Base-by-base conservation (phyloP, 2,888 invertebrate species). In the Trichopoda pennipes region DNA sequence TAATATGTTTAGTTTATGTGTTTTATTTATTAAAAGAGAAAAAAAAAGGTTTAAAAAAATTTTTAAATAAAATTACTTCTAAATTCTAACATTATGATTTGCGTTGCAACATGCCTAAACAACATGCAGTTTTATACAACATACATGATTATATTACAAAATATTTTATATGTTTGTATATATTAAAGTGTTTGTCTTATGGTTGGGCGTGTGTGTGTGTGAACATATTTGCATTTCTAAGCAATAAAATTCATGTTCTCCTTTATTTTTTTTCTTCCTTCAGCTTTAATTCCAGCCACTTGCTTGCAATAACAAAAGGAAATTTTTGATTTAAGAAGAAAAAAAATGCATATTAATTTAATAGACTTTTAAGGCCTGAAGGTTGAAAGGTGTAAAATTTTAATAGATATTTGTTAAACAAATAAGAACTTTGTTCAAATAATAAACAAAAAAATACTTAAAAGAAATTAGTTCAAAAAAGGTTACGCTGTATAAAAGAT, bases 211-310 rank as follows among this genome's bases (percentile, higher is more conserved):
- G n/a, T 49, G 19, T 63, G 44, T 8, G 17, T 35, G 3, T 60
- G 42, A 53, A 66, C 60, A 44, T 44, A 79, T 75, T 77, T 77
- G 77, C 77, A 77, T 77, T 69, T 70, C 63, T 63, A 38, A 69
- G 81, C 75, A 60, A 82, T 82, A 82, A 79, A 82, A 75, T 60
- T 66, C 75, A 82, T 78, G 78, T 82, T 76, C 77, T 73, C 38
- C 23, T 58, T 17, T n/a, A 32, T 58, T 21, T 69, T 42, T 76
- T 66, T 9, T 19, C 1, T 47, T 12, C 16, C 47, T 51, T 21
- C 28, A 51, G 16, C 44, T 56, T 16, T 6, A 35, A 38, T 63
- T 35, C 10, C 47, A 69, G 51, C 38, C 68, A 79, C 61, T 73
- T 68, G 66, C 72, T 73, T 55, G 12, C 38, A 66, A 17, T 38